Percentiles rank a stretch among this genome's conserved stretches.
phyloP scores from a whole-genome alignment of 2,888 invertebrate species.

The Coleophora flavipennella region DNA sequence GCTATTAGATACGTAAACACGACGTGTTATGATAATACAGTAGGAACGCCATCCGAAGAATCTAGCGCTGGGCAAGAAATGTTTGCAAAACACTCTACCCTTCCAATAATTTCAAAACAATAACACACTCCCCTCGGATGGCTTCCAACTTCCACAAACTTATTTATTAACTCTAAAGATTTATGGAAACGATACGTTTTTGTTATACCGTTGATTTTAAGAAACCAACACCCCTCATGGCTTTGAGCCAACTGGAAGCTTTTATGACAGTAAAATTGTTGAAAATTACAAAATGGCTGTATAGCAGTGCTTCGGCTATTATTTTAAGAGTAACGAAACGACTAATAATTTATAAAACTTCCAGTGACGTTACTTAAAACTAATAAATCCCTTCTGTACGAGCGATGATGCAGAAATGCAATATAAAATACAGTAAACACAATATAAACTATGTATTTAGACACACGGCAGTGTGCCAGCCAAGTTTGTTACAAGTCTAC shows the following conservation, averaged over 20 bases:
- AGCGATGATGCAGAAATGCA: constrained; percentile 16
- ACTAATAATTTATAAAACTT: constrained; percentile 36
- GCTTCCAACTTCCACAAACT: constrained; percentile 37
- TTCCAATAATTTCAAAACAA: constrained; percentile 53
- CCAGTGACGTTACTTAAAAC: constrained; percentile 59
- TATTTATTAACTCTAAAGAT: constrained; percentile 50
- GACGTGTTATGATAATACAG: constrained; percentile 67
- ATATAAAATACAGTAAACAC: no score
- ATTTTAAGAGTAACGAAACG: constrained; percentile 9
- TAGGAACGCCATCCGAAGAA: constrained; percentile 65
- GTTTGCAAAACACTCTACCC: constrained; percentile 65
- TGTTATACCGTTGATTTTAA: constrained; percentile 56
- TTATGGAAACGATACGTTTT: constrained; percentile 70
- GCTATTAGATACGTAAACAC: constrained; percentile 64
- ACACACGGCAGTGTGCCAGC: no score
- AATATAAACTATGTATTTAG: no score
- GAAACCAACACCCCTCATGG: constrained; percentile 71
- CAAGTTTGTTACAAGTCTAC: no score
- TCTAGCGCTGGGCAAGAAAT: constrained; percentile 52
- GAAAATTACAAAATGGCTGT: constrained; percentile 32
- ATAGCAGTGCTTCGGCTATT: constrained; percentile 7
- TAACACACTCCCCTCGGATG: constrained; percentile 54
- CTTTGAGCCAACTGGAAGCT: constrained; percentile 67
- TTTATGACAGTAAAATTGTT: constrained; percentile 33
- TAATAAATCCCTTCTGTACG: constrained; percentile 52